Evolutionary conservation across 1,140 invertebrate genomes (phyloP).

Genomic region (Littorina saxatilis): DNA sequence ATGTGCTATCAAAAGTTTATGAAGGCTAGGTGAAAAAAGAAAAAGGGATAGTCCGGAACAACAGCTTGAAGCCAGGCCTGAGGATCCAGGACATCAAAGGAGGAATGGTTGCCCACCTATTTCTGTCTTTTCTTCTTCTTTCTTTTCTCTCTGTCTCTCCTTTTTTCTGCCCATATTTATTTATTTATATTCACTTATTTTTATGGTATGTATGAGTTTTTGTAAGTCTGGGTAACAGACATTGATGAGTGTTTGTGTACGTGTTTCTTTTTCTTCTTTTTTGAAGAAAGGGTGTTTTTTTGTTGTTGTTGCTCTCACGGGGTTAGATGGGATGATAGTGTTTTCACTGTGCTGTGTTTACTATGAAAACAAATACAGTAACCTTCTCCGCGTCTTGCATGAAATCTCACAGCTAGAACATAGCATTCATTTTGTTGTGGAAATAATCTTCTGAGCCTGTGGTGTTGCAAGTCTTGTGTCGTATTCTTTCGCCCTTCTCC

Average conservation of each 20-base stretch:
- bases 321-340: too few relatives aligned
- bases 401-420: too few relatives aligned
- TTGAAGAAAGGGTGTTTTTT: too few relatives aligned
- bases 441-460: too few relatives aligned
- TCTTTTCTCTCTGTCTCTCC: neutral
- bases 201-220: conserved; percentile 6
- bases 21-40: conserved; percentile 19
- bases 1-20: neutral
- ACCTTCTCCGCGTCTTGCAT: too few relatives aligned
- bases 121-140: neutral
- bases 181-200: conserved; percentile 20
- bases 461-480: too few relatives aligned
- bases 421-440: too few relatives aligned
- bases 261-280: too few relatives aligned
- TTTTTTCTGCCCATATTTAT: neutral
- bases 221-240: neutral
- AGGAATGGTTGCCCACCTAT: neutral
- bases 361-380: too few relatives aligned
- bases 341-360: too few relatives aligned
- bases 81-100: neutral
- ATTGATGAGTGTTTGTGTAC: neutral
- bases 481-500: too few relatives aligned
- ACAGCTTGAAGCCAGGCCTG: neutral
- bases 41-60: conserved; percentile 13
- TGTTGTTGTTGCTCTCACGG: too few relatives aligned